A percentile compares a stretch with the other conserved stretches of the same genome.
Conservation (phyloP, 1,140 invertebrate species). For the Aporrectodea caliginosa region DNA sequence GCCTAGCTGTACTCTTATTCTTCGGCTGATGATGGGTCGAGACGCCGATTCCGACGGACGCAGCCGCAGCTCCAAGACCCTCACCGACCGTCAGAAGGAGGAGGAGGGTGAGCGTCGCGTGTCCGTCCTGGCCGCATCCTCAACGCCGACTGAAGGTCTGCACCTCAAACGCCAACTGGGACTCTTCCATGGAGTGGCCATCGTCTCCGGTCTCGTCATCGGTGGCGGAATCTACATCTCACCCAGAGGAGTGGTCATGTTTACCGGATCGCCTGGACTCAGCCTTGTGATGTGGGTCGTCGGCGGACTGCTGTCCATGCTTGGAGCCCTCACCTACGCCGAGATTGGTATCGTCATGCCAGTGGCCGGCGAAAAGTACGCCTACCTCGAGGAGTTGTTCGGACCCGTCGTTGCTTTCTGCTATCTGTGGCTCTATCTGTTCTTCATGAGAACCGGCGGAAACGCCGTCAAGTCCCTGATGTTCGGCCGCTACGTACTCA, state of each 20-base stretch:
- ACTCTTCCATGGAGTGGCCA: conserved; percentile 32
- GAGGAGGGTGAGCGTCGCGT: too few relatives aligned
- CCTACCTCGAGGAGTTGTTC: conserved; percentile 30
- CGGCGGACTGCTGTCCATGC: conserved; percentile 71
- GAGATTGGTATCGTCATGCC: conserved; percentile 34
- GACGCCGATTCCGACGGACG: not conserved
- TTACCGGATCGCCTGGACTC: conserved; percentile 73
- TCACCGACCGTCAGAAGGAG: not conserved
- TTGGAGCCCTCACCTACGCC: conserved; percentile 50
- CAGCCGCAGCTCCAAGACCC: not conserved
- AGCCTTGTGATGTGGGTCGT: conserved; percentile 73
- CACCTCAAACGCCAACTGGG: conserved; percentile 30
- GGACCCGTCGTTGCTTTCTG: conserved; percentile 34
- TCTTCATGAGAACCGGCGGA: conserved; percentile 71
- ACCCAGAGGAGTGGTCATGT: conserved; percentile 75
- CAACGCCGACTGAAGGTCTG: not conserved
- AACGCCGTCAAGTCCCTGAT: conserved; percentile 52
- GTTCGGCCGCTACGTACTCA: conserved; percentile 51
- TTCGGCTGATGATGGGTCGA: not conserved
- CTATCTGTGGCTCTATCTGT: conserved; percentile 28
- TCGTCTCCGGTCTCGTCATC: conserved; percentile 36
- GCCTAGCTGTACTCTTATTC: too few relatives aligned
- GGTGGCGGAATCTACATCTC: conserved; percentile 88
- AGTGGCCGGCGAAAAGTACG: conserved; percentile 36
- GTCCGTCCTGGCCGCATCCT: not conserved